These are phyloP conservation scores for Drosophila tani DNA, from an alignment of 1,140 invertebrate species.

Conservation along the genomic window DNA sequence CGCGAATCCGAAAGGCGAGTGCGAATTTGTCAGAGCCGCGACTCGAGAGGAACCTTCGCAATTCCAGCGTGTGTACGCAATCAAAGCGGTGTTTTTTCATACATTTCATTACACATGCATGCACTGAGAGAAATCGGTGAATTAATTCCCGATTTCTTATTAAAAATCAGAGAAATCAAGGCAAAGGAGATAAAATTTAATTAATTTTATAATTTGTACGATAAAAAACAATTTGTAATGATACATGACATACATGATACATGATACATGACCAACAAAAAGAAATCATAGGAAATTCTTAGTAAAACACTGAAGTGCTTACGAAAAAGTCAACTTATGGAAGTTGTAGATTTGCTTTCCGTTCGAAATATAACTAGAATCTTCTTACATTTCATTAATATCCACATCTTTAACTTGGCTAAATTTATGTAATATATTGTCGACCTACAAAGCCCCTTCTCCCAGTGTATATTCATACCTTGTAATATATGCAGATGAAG, in stretches of 20 bases:
- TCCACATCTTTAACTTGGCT: no score
- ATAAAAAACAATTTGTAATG: no score
- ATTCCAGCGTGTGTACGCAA: conserved; percentile 42
- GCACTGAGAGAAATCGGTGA: conserved; percentile 7
- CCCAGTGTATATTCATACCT: conserved; percentile 15
- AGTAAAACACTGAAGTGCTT: no score
- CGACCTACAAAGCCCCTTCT: neutral
- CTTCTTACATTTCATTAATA: no score
- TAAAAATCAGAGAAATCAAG: neutral
- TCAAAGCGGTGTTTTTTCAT: conserved; percentile 25
- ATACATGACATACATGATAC: no score
- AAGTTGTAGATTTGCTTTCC: no score
- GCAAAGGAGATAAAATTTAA: no score
- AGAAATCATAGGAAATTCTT: no score
- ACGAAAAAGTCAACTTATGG: no score
- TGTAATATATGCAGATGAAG: conserved; percentile 49
- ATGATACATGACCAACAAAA: no score
- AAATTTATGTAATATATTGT: neutral
- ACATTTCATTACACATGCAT: conserved; percentile 23
- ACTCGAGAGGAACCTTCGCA: conserved; percentile 33
- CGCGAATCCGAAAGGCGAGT: conserved; percentile 44
- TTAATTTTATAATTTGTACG: no score
- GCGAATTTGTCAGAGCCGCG: conserved; percentile 40
- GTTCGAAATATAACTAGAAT: no score
- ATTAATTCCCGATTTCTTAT: neutral